Conservation (phyloP, 2,113 vertebrate species). For the Brevimyrus niger region DNA sequence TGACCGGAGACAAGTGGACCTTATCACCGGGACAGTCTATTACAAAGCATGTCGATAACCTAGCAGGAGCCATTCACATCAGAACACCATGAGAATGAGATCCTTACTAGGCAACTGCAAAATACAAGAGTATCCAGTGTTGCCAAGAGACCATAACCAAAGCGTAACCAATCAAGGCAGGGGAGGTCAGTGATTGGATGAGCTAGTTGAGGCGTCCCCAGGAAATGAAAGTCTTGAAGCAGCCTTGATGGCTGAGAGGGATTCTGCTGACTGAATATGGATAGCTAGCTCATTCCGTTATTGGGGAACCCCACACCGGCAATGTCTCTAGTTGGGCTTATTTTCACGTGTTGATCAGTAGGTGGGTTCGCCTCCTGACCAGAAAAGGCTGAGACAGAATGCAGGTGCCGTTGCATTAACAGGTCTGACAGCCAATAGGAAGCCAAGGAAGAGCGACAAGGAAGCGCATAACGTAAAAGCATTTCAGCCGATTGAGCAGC, state of each 20-base stretch:
- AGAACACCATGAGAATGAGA: not conserved
- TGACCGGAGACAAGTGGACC: not conserved
- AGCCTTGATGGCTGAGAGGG: not conserved
- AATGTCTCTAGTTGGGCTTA: not conserved
- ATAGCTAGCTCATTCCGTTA: not conserved
- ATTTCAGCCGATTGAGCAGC: not conserved
- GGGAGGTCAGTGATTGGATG: not conserved
- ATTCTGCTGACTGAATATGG: not conserved
- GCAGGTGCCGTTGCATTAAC: not conserved
- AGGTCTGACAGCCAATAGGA: not conserved
- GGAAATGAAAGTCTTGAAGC: not conserved
- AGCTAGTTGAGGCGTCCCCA: not conserved
- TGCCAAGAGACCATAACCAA: not conserved
- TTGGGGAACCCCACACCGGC: not conserved
- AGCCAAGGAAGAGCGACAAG: not conserved
- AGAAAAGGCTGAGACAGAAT: not conserved
- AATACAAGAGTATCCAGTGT: not conserved
- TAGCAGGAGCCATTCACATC: not conserved
- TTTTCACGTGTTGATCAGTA: not conserved
- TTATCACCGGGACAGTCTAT: not conserved
- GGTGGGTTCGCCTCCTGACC: not conserved
- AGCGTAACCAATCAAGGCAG: not conserved
- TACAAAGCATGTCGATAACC: not conserved
- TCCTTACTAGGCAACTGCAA: not conserved
- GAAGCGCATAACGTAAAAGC: not conserved